Conservation (phyloP, 2,888 invertebrate species). For the Parelbella ahira region DNA sequence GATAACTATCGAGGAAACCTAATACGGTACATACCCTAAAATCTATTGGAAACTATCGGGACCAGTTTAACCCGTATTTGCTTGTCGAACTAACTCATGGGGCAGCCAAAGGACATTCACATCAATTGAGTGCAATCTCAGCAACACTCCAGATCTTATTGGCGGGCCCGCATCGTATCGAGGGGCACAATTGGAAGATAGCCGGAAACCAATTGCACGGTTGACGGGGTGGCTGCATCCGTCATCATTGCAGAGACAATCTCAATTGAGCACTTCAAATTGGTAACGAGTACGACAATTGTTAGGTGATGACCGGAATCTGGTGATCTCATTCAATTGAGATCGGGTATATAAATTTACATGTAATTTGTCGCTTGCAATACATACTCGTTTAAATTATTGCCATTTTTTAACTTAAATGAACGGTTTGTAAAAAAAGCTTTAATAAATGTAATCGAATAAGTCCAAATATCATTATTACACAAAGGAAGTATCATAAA, state of each 20-base stretch:
- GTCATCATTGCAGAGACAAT: constrained; percentile 58
- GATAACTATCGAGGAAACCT: no score
- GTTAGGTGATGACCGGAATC: constrained; percentile 24
- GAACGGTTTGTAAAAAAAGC: no score
- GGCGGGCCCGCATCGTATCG: constrained; percentile 29
- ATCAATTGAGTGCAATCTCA: constrained; percentile 29
- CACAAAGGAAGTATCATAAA: no score
- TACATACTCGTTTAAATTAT: no score
- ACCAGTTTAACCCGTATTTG: no score
- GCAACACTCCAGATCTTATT: constrained; percentile 8
- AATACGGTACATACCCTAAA: no score
- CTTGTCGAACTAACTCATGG: constrained; percentile 6
- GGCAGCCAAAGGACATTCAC: constrained; percentile 24
- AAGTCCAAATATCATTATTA: no score
- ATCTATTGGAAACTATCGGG: no score
- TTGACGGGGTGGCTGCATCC: constrained; percentile 58
- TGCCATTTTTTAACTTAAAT: no score
- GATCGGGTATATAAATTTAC: no score
- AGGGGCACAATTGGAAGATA: constrained; percentile 61
- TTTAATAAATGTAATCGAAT: no score
- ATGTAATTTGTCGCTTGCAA: no score
- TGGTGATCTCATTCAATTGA: constrained; percentile 23
- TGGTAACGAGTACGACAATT: constrained; percentile 30
- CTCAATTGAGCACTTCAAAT: constrained; percentile 49
- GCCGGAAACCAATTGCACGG: constrained; percentile 56